These are phyloP conservation scores for Ctenopoma kingsleyae DNA, from an alignment of 2,797 vertebrate species.

Conservation along the genomic window DNA sequence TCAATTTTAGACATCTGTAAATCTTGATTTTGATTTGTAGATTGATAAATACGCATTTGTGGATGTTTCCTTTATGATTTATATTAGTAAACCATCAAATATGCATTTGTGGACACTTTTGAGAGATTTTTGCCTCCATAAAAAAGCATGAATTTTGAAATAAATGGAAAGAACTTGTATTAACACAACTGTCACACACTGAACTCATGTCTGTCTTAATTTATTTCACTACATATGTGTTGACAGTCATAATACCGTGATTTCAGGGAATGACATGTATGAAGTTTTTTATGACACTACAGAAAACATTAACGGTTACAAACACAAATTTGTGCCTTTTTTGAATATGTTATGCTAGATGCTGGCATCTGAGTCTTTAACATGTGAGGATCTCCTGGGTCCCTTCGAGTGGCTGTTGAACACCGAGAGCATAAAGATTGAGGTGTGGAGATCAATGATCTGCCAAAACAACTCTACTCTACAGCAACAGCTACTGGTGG, in stretches of 20 bases:
- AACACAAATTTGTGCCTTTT: not conserved
- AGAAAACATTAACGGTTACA: not conserved
- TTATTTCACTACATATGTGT: not conserved
- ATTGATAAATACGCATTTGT: too few relatives aligned
- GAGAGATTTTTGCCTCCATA: too few relatives aligned
- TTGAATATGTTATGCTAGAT: slow-evolving; percentile 43
- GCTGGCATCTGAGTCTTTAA: slow-evolving; percentile 19
- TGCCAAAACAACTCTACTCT: slow-evolving; percentile 67
- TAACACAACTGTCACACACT: not conserved
- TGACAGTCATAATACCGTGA: not conserved
- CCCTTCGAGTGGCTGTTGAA: slow-evolving; percentile 76
- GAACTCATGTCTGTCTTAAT: not conserved
- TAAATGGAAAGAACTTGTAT: too few relatives aligned
- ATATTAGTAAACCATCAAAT: too few relatives aligned
- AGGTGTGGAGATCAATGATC: slow-evolving; percentile 66
- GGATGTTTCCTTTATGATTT: too few relatives aligned
- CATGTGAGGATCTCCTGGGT: slow-evolving; percentile 65
- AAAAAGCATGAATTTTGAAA: too few relatives aligned
- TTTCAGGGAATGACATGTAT: not conserved
- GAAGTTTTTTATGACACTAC: not conserved
- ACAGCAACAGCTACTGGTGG: slow-evolving; percentile 39
- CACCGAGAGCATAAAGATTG: slow-evolving; percentile 51
- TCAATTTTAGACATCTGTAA: too few relatives aligned
- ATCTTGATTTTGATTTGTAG: too few relatives aligned
- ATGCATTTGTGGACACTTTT: too few relatives aligned